phyloP scores from a whole-genome alignment of 53 echinoderm and acorn worm species.

The Crossaster papposus region DNA sequence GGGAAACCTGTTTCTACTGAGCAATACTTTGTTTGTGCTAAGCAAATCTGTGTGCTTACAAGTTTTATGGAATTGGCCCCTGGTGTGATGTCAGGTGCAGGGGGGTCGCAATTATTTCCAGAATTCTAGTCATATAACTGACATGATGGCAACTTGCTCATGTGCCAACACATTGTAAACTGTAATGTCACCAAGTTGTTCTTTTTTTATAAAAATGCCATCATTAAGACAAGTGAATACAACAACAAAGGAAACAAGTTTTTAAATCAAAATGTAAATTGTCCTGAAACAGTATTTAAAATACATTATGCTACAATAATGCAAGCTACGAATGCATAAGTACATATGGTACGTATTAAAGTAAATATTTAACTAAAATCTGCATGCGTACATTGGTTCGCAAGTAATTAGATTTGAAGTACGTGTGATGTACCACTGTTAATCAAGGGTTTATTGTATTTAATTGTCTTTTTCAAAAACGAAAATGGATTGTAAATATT shows the following conservation, averaged over 20 bases:
- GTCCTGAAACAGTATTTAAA: neutral
- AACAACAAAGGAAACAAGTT: too few relatives aligned
- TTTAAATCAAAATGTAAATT: neutral
- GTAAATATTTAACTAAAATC: neutral
- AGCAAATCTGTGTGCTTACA: too few relatives aligned
- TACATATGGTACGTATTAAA: neutral
- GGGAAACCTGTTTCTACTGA: too few relatives aligned
- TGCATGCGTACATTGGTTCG: neutral
- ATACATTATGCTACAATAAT: slow-evolving; percentile 8
- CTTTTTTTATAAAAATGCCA: neutral
- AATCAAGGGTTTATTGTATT: slow-evolving; percentile 20
- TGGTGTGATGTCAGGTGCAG: too few relatives aligned
- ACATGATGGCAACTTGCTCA: too few relatives aligned
- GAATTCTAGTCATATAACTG: too few relatives aligned
- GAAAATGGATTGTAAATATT: slow-evolving; percentile 56
- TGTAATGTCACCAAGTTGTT: neutral
- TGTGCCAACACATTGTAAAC: too few relatives aligned
- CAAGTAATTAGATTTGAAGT: neutral
- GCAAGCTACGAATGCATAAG: neutral
- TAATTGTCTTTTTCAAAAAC: slow-evolving; percentile 1
- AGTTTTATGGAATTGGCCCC: too few relatives aligned
- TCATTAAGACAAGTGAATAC: too few relatives aligned
- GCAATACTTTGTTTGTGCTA: too few relatives aligned
- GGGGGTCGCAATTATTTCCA: too few relatives aligned
- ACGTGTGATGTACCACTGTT: slow-evolving; percentile 28